Conservation (phyloP, 2,888 invertebrate species). For the Polyploca ridens region DNA sequence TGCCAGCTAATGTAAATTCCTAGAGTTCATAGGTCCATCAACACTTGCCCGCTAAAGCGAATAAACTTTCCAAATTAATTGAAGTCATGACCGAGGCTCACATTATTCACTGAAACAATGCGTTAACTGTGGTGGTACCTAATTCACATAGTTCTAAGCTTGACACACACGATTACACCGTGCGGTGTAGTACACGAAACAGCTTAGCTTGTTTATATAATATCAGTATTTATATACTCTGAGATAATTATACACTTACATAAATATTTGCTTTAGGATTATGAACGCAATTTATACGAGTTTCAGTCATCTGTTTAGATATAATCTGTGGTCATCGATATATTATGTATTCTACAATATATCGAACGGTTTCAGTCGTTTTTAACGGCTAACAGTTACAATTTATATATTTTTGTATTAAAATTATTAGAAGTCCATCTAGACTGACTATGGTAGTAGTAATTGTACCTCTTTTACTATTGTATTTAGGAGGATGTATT, state of each 20-base stretch:
- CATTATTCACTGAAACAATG: conserved; percentile 39
- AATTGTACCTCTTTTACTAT: too few relatives aligned
- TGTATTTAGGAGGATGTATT: too few relatives aligned
- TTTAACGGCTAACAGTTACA: too few relatives aligned
- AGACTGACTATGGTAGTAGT: too few relatives aligned
- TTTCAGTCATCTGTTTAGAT: not conserved
- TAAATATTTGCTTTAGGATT: not conserved
- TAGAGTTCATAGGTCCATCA: not conserved
- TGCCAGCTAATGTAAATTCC: not conserved
- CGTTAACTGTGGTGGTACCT: conserved; percentile 26
- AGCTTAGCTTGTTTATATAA: not conserved
- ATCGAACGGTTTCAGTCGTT: too few relatives aligned
- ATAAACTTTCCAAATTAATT: conserved; percentile 42
- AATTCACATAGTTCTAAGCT: conserved; percentile 37
- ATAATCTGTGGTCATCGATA: not conserved
- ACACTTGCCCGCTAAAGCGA: conserved; percentile 27
- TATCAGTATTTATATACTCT: too few relatives aligned
- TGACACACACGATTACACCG: conserved; percentile 7
- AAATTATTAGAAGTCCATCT: too few relatives aligned
- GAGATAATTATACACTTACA: too few relatives aligned
- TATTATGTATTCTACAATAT: not conserved
- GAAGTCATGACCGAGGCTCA: conserved; percentile 30
- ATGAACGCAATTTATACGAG: not conserved
- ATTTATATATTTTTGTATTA: too few relatives aligned
- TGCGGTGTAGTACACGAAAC: not conserved